Base-by-base conservation (phyloP, 2,797 vertebrate genomes). In the Pseudochirops cupreus region DNA sequence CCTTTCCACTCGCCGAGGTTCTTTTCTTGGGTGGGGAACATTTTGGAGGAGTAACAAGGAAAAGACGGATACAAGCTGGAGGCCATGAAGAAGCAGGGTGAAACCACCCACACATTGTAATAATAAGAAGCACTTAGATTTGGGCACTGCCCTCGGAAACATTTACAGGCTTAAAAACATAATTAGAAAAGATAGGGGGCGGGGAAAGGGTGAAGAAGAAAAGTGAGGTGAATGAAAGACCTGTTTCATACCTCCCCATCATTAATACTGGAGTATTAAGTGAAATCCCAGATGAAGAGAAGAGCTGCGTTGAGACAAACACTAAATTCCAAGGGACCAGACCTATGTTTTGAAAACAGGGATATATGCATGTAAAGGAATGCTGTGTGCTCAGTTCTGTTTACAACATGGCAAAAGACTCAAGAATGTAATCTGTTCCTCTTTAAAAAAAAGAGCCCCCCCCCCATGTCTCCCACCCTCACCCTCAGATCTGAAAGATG, bases 401-500 rank as follows among this genome's bases (percentile, higher is more conserved):
- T 99, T 98, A 98, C 97, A 98, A 93, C 96, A 97, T 58, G 96
- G 97, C 92, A 98, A 97, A 98, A 97, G 98, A 98, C 97, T 98
- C 98, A 98, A 95, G 98, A 98, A 98, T 98, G 94, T 82, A 97
- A 97, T 93, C 62, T 95, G 93, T 97, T 96, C 94, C 93, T 97
- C 57, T 92, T 95, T 94, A 94, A 90, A 90, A 92, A 1, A 9
- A 46, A 31, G 62, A 67, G 95, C 2, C 91, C 33, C 52, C 33
- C 87, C 52, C 46, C n/a, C 16, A 39, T 7, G 33, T 56, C 56
- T 33, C 39, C 54, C 24, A 92, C 33, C 56, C 7, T 6, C 5
- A 82, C 91, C 4, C 82, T 26, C 74, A 92, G 54, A 97, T 97
- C 97, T 96, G 95, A 90, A 95, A 98, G 91, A 95, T 93, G 95